Percentiles rank a stretch among this genome's conserved stretches.
These are phyloP conservation scores for Petrocephalus sullivani DNA, from an alignment of 2,797 vertebrate genomes.

Conservation along the genomic window DNA sequence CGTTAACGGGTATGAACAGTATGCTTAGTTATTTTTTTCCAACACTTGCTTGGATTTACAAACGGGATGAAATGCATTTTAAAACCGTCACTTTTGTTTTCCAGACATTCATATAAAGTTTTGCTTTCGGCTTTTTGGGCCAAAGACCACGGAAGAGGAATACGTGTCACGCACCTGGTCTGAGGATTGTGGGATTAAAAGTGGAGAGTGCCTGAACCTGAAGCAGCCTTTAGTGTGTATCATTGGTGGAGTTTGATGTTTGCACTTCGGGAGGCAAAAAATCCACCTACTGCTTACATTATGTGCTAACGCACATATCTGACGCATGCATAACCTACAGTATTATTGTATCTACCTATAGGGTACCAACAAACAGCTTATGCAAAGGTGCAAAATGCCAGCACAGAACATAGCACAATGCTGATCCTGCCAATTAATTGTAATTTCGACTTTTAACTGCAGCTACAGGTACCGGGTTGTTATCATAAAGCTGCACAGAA, in stretches of 20 bases:
- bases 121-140: neutral
- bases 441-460: neutral
- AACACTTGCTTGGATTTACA: neutral
- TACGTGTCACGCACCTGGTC: neutral
- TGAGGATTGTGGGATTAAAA: neutral
- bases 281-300: neutral
- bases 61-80: neutral
- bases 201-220: neutral
- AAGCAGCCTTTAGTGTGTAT: neutral
- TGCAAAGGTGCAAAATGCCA: neutral
- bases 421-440: neutral
- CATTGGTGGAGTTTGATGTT: neutral
- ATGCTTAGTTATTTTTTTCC: no score
- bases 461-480: neutral
- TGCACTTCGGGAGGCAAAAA: neutral
- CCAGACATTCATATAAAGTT: neutral
- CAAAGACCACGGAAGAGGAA: no score
- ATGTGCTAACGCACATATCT: neutral
- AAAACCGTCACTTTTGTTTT: neutral
- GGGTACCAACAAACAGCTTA: neutral
- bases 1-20: neutral
- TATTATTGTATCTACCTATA: neutral
- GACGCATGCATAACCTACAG: neutral
- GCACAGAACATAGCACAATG: neutral
- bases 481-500: neutral